Evolutionary conservation across 2,888 invertebrate genomes (phyloP).

Genomic region (Mesochorus sp.): DNA sequence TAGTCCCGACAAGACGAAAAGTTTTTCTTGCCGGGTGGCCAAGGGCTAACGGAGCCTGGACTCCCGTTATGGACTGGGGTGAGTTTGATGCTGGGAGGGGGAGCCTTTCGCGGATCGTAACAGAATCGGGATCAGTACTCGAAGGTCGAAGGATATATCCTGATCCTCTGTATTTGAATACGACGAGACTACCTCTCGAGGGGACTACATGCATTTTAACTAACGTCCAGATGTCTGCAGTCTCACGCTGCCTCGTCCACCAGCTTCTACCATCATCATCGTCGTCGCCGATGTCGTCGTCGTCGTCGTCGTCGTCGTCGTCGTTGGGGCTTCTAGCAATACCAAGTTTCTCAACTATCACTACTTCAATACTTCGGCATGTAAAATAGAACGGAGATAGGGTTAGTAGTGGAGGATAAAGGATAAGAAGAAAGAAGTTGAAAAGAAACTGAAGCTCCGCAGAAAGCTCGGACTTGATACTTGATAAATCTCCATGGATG

Average conservation of each 20-base stretch:
- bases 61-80: slow-evolving; percentile 45
- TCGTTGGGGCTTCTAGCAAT: slow-evolving; percentile 69
- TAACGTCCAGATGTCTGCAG: slow-evolving; percentile 80
- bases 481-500: slow-evolving; percentile 17
- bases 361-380: slow-evolving; percentile 65
- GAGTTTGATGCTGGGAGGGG: slow-evolving; percentile 52
- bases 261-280: slow-evolving; percentile 33
- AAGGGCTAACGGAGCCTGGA: slow-evolving; percentile 53
- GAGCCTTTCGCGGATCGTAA: slow-evolving; percentile 67
- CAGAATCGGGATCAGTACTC: slow-evolving; percentile 78
- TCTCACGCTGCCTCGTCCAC: slow-evolving; percentile 79
- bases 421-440: slow-evolving; percentile 36
- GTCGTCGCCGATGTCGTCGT: slow-evolving; percentile 44
- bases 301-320: slow-evolving; percentile 27
- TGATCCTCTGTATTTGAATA: slow-evolving; percentile 82
- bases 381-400: slow-evolving; percentile 54
- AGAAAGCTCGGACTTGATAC: slow-evolving; percentile 45
- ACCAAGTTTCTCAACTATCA: slow-evolving; percentile 81
- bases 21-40: slow-evolving; percentile 72
- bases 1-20: slow-evolving; percentile 76
- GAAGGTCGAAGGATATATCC: slow-evolving; percentile 78
- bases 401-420: slow-evolving; percentile 47
- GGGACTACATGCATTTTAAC: slow-evolving; percentile 82
- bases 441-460: slow-evolving; percentile 27
- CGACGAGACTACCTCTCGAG: slow-evolving; percentile 73